phyloP scores from a whole-genome alignment of 2,888 invertebrate genomes.

The Drosophila longiperda region DNA sequence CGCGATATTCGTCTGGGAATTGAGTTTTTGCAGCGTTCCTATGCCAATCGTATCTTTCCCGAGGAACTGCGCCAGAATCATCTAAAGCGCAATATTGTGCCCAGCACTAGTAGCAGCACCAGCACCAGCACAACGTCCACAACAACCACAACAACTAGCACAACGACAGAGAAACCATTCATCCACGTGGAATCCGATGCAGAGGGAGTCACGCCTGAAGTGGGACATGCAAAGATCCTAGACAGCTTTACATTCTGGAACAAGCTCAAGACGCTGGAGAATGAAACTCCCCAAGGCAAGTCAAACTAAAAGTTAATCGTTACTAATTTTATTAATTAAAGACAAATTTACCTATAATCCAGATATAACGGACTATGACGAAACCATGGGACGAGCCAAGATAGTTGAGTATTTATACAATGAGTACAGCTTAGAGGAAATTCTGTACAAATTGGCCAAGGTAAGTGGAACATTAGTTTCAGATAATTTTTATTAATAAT shows the following conservation, averaged over 20 bases:
- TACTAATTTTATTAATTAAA: neutral
- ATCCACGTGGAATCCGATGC: slow-evolving; percentile 57
- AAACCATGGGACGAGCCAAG: slow-evolving; percentile 89
- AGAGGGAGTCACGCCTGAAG: slow-evolving; percentile 47
- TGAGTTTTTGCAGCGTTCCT: slow-evolving; percentile 88
- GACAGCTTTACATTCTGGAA: slow-evolving; percentile 82
- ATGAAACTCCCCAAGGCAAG: slow-evolving; percentile 66
- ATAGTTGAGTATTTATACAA: slow-evolving; percentile 90
- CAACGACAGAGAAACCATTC: slow-evolving; percentile 78
- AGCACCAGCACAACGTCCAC: slow-evolving; percentile 60
- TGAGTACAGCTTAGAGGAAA: slow-evolving; percentile 90
- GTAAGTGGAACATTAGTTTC: slow-evolving; percentile 77
- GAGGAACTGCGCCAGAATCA: slow-evolving; percentile 82
- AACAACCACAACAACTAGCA: slow-evolving; percentile 73
- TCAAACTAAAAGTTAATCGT: neutral
- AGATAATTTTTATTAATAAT: neutral
- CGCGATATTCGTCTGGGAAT: slow-evolving; percentile 91
- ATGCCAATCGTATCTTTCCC: slow-evolving; percentile 82
- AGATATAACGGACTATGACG: slow-evolving; percentile 87
- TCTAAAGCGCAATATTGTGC: slow-evolving; percentile 68
- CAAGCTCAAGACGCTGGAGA: slow-evolving; percentile 81
- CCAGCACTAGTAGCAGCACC: slow-evolving; percentile 60
- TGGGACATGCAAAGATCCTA: slow-evolving; percentile 67
- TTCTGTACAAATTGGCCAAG: slow-evolving; percentile 92
- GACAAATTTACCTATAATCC: neutral